Evolutionary conservation across 2,113 vertebrate genomes (phyloP).

Genomic region (Corapipo altera): DNA sequence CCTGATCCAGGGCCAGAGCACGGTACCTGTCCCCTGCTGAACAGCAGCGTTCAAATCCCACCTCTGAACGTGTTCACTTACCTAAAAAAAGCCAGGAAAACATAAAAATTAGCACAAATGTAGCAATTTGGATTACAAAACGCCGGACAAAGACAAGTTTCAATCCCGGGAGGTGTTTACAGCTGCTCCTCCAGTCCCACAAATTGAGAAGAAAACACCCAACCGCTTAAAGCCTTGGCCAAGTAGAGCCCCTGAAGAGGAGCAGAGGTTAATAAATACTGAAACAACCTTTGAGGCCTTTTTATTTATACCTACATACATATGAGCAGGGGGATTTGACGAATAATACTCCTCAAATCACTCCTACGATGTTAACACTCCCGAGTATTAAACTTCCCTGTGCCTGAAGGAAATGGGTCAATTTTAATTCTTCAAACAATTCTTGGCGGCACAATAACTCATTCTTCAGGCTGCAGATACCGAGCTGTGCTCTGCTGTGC

Average conservation of each 20-base stretch:
- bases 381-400: background rate
- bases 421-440: slow-evolving; percentile 64
- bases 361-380: background rate
- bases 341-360: slow-evolving; percentile 7
- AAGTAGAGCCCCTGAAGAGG: background rate
- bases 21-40: background rate
- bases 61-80: background rate
- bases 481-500: background rate
- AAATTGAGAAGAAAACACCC: background rate
- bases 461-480: slow-evolving; percentile 8
- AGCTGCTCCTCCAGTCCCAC: background rate
- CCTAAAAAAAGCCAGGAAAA: background rate
- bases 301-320: slow-evolving; percentile 34
- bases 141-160: background rate
- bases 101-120: background rate
- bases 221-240: background rate
- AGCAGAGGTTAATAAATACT: slow-evolving; percentile 43
- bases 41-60: background rate
- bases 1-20: background rate
- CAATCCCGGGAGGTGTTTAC: background rate
- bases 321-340: slow-evolving; percentile 12
- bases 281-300: slow-evolving; percentile 36
- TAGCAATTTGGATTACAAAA: accelerated
- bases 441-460: slow-evolving; percentile 43
- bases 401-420: slow-evolving; percentile 62